Base-by-base conservation (phyloP, 2,797 vertebrate genomes). In the Takifugu ocellatus region DNA sequence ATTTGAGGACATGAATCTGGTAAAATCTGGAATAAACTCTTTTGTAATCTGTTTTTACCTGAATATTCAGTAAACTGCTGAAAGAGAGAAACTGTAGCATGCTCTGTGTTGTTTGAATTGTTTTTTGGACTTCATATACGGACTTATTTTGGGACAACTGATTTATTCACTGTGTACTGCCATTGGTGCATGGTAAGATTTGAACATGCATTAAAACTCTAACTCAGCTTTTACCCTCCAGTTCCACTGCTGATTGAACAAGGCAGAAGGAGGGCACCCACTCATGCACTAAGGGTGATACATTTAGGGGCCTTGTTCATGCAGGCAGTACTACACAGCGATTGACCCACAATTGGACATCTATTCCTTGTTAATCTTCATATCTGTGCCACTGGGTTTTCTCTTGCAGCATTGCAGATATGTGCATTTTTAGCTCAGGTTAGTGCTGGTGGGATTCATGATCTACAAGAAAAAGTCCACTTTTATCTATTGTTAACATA, bases 221-320 rank as follows among this genome's bases (percentile, higher is more conserved):
- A 17, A 11, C n/a, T 14, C 54, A 56, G 57, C 25, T 25, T 46
- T 15, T 2, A n/a, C 6, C 48, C 59, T 25, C 1, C 42, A 8
- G 49, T 60, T 51, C 47, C 54, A 42, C n/a, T 0, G 6, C 57
- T 79, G 68, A 88, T 86, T 10, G 39, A 62, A 85, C 63, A 0
- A 45, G 84, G 78, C 84, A 85, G 83, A 83, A 87, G 55, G 74
- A 84, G 83, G 83, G 24, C 85, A 64, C 21, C 54, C 26, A 47
- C 17, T 10, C 53, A 27, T 63, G 43, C 61, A 64, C 47, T 39
- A 56, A 55, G 71, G 52, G 55, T 49, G 17, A 11, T 14, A 3
- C 49, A 17, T 25, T 65, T 69, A 39, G 29, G 55, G 61, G 55
- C 66, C 62, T 68, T 5, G 16, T 36, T 64, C 24, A 24, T 49